Evolutionary conservation across 2,797 vertebrate species (phyloP).

Genomic region (Eulemur coronatus): DNA sequence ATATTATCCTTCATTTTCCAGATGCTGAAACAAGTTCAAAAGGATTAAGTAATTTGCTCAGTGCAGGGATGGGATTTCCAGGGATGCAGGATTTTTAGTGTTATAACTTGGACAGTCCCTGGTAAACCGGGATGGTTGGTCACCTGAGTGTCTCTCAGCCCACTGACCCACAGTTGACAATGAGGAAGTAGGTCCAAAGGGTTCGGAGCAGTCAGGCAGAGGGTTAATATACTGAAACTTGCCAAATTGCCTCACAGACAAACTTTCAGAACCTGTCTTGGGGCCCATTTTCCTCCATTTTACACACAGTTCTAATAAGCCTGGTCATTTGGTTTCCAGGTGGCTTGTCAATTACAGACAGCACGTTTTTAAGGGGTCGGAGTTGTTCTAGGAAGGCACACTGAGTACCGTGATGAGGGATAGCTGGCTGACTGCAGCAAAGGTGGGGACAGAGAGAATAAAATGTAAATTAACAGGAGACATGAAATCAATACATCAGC

Average conservation of each 20-base stretch:
- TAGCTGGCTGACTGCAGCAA: background rate
- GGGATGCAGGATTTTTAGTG: background rate
- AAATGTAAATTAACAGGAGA: slow-evolving; percentile 10
- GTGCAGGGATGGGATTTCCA: background rate
- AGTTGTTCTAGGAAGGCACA: background rate
- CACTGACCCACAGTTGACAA: background rate
- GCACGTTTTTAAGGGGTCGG: background rate
- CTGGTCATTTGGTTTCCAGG: background rate
- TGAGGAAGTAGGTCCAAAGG: background rate
- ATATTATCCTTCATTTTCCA: background rate
- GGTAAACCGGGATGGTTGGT: background rate
- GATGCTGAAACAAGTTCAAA: background rate
- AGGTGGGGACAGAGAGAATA: background rate
- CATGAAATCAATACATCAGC: background rate
- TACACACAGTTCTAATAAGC: background rate
- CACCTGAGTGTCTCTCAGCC: background rate
- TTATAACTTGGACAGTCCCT: background rate
- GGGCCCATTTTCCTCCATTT: background rate
- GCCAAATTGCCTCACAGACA: background rate
- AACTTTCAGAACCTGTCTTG: background rate
- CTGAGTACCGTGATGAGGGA: background rate
- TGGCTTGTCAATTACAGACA: background rate
- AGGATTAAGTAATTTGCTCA: background rate
- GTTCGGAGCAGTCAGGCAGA: background rate
- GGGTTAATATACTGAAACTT: background rate